phyloP scores from a whole-genome alignment of 2,797 vertebrate genomes.

The Catharus ustulatus region DNA sequence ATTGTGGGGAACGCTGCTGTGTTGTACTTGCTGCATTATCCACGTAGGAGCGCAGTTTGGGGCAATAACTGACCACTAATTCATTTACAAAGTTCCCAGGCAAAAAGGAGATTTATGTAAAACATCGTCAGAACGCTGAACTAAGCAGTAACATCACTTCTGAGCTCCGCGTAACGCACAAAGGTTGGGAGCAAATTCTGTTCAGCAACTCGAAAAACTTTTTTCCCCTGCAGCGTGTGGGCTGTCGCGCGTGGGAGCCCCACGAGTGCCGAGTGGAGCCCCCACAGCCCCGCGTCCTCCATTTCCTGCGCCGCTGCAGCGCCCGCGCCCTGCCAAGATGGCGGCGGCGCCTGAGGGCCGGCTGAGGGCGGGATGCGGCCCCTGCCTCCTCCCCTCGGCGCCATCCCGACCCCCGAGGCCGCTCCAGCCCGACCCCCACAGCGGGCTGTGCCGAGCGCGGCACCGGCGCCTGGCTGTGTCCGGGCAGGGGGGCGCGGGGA shows the following conservation, averaged over 20 bases:
- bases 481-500: neutral
- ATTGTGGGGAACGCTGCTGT: rapidly evolving
- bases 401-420: rapidly evolving
- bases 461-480: too few relatives aligned
- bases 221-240: rapidly evolving
- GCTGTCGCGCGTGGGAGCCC: rapidly evolving
- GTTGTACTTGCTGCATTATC: rapidly evolving
- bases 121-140: neutral
- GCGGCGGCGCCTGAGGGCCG: neutral
- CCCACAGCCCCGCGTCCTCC: neutral
- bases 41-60: rapidly evolving
- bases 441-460: neutral
- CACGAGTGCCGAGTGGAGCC: rapidly evolving
- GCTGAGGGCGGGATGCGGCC: neutral
- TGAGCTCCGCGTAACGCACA: rapidly evolving
- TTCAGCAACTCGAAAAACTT: rapidly evolving
- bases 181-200: too few relatives aligned
- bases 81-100: neutral
- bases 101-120: neutral
- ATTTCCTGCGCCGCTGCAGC: neutral
- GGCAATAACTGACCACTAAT: rapidly evolving
- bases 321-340: neutral
- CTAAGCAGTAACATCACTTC: rapidly evolving
- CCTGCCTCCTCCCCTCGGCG: neutral
- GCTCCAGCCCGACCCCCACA: neutral